These are phyloP conservation scores for Mystacornis crossleyi DNA, from an alignment of 2,113 vertebrate genomes.

Conservation along the genomic window DNA sequence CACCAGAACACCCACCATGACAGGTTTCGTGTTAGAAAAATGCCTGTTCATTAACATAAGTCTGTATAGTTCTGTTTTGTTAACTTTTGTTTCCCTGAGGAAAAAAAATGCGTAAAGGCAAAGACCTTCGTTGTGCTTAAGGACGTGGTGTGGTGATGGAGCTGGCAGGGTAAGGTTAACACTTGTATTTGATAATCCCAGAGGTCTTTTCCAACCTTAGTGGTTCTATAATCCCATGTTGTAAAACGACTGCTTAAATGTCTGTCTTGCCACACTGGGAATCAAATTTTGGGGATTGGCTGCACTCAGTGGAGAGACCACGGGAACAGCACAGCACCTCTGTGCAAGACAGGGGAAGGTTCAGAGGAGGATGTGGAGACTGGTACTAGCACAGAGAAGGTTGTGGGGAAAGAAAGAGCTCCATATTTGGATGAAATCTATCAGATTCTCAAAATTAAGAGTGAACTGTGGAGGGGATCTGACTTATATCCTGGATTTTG, in stretches of 20 bases:
- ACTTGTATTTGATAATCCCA: not conserved
- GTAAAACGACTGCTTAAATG: fast-evolving
- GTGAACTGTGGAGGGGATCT: not conserved
- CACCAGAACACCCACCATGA: too few relatives aligned
- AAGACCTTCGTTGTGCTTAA: not conserved
- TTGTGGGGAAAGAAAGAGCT: fast-evolving
- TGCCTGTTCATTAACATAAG: not conserved
- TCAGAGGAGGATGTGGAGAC: not conserved
- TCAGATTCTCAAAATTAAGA: not conserved
- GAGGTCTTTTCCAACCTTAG: not conserved
- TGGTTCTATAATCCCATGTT: not conserved
- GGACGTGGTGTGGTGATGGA: not conserved
- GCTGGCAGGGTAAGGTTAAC: not conserved
- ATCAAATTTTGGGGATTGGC: not conserved
- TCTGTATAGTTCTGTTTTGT: fast-evolving
- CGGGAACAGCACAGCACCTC: not conserved
- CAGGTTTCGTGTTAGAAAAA: not conserved
- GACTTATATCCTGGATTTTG: not conserved
- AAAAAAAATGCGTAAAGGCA: fast-evolving
- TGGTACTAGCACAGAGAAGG: not conserved
- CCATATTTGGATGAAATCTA: not conserved
- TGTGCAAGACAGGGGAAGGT: fast-evolving
- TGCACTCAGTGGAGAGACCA: fast-evolving
- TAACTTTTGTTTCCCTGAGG: not conserved
- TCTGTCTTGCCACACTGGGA: not conserved